Base-by-base conservation (phyloP, 2,888 invertebrate species). In the Baccha elongata region DNA sequence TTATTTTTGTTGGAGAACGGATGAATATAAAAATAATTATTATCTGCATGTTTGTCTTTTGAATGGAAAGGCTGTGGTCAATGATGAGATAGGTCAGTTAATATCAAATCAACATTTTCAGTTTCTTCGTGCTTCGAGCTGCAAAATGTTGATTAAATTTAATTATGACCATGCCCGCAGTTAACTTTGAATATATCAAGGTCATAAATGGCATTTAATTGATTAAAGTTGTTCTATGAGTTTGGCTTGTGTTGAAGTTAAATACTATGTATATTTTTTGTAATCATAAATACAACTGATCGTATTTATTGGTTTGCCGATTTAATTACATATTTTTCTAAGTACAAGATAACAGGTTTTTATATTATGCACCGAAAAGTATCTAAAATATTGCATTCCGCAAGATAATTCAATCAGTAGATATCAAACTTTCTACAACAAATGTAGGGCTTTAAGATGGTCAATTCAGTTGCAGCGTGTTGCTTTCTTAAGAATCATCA, bases 111-210 rank as follows among this genome's bases (percentile, higher is more conserved):
- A 58, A 58, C 40, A 15, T 23, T 44, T 15, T 15, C 19, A 44
- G 44, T n/a, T 60, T 60, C 44, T 17, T 32, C 29, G 2, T 29
- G 11, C 4, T 17, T 32, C 29, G 2, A 17, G 11, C 4, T 29
- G 17, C 17, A 29, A 44, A n/a, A 19, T 7, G 13, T 11, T 42
- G 44, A 44, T 60, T 60, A 44, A 44, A 29, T n/a, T 44, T 44
- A 32, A 60, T 44, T 29, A 60, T 29, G 8, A 23, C 7, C n/a
- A 29, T 60, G 60, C 29, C 60, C n/a, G n/a, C n/a, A 60, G 29
- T 44, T 44, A 60, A 60, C 60, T 44, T n/a, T 60, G 42, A 60
- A 19, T 19, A 11, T n/a, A 44, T 29, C 60, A 60, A 60, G 60
- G 60, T 60, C 60, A 60, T 42, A 37, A 4, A 26, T 19, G 35